A percentile compares a stretch with the other conserved stretches of the same genome.
These are phyloP conservation scores for Axea sp. DNA, from an alignment of 2,888 invertebrate species.

Conservation along the genomic window DNA sequence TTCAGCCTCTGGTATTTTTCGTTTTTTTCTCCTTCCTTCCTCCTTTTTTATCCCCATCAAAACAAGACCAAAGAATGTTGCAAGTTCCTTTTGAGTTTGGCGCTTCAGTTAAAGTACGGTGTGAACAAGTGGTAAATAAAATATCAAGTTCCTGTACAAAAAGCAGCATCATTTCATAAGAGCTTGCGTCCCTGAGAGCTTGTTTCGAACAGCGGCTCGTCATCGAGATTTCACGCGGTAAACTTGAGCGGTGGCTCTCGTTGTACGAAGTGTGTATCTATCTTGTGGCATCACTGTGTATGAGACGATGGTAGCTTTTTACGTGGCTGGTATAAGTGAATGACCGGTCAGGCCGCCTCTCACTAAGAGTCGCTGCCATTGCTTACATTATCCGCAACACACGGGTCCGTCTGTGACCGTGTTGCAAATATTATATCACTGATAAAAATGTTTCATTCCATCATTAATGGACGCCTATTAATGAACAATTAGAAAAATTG, in stretches of 20 bases:
- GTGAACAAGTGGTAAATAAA: constrained; percentile 57
- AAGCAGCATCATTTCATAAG: constrained; percentile 53
- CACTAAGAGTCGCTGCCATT: constrained; percentile 62
- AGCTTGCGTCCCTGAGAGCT: constrained; percentile 21
- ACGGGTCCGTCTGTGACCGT: constrained; percentile 36
- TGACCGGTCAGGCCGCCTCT: constrained; percentile 76
- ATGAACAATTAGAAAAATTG: constrained; percentile 30
- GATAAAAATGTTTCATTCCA: constrained; percentile 9
- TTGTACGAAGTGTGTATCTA: constrained; percentile 16
- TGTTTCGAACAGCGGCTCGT: constrained; percentile 24
- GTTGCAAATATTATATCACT: constrained; percentile 44
- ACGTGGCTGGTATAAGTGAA: constrained; percentile 71
- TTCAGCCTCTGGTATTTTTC: neutral
- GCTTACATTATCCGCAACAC: constrained; percentile 32
- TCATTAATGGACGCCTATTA: constrained; percentile 33
- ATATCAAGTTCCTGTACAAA: constrained; percentile 49
- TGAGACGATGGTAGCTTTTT: constrained; percentile 67
- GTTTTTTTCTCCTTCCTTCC: neutral
- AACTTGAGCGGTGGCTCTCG: constrained; percentile 25
- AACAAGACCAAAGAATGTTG: constrained; percentile 30
- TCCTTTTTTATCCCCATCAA: constrained; percentile 8
- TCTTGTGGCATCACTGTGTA: constrained; percentile 33
- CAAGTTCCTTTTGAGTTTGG: constrained; percentile 24
- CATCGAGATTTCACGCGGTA: constrained; percentile 49
- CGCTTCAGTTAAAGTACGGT: constrained; percentile 39